Percentiles rank a stretch among this genome's conserved stretches.
Evolutionary conservation across 2,113 vertebrate species (phyloP).

Genomic region (Chaetorhynchus papuensis): DNA sequence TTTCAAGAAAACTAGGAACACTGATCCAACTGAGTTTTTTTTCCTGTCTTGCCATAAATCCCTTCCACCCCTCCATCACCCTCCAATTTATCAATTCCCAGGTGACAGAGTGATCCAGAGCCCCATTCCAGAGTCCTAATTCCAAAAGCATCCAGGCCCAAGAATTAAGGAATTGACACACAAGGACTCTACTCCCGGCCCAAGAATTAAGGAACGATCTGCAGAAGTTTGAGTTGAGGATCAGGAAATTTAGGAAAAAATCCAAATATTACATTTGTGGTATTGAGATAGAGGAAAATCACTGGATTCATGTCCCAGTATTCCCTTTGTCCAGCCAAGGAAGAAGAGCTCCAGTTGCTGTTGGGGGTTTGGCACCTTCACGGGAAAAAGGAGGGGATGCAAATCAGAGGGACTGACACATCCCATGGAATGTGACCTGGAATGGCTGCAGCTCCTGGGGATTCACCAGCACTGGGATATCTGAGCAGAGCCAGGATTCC

Average conservation of each 20-base stretch:
- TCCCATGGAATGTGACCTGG: too few relatives aligned
- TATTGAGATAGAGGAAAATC: not conserved
- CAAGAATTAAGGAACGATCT: not conserved
- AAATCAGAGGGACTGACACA: not conserved
- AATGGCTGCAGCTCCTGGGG: not conserved
- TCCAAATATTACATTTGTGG: not conserved
- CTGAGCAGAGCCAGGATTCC: not conserved
- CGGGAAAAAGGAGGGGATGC: not conserved
- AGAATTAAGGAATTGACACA: not conserved
- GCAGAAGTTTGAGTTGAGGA: not conserved
- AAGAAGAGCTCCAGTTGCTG: not conserved
- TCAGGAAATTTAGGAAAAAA: not conserved
- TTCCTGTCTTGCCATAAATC: not conserved
- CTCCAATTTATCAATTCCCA: not conserved
- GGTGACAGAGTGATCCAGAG: not conserved
- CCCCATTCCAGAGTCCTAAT: not conserved
- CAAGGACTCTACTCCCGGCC: too few relatives aligned
- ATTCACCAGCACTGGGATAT: not conserved
- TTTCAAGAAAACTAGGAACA: not conserved
- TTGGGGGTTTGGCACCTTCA: not conserved
- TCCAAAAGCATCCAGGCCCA: not conserved
- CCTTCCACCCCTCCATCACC: not conserved
- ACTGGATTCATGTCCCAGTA: not conserved
- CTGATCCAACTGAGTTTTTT: not conserved
- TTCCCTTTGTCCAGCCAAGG: not conserved